Base-by-base conservation (phyloP, 2,888 invertebrate genomes). In the Cancer borealis region DNA sequence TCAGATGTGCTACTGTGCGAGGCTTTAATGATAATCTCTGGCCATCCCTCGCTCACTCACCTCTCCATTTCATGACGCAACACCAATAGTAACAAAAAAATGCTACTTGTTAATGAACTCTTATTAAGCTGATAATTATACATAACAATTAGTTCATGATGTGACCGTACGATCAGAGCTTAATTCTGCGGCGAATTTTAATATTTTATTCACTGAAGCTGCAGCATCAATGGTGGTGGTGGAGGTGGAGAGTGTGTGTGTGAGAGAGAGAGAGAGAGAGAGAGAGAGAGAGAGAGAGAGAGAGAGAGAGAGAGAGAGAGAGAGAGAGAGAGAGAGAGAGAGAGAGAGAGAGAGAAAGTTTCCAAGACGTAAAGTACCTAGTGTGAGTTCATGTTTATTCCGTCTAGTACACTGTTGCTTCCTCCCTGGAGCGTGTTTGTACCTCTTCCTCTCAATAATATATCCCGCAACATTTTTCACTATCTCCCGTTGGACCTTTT, bases 41-140 rank as follows among this genome's bases (percentile, higher is more conserved):
- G 6, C 21, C 73, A 6, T 21, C n/a, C 0, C 26, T 54, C 73
- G 54, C 54, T 54, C 54, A 2, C 14, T 73, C 73, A n/a, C n/a
- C 26, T n/a, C 73, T 73, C 4, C 73, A n/a, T 21, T 17, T 73
- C 21, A n/a, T 73, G 73, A 26, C 73, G 73, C 73, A 54, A 54
- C 54, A 54, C 54, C 49, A 49, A 49, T 0, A 49, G 66, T 66
- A 1, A 21, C 10, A 6, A 2, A n/a, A 66, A n/a, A 21, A 8
- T 73, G 73, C 21, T n/a, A 73, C 8, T 21, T 26, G 73, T 73
- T 73, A 73, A 73, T 73, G n/a, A 73, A 6, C 73, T 73, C 73
- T 73, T n/a, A 73, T 73, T 73, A n/a, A 73, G n/a, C n/a, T 73
- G 21, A 73, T 73, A 26, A 73, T 73, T n/a, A 73, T 73, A 73